These are phyloP conservation scores for Eupithecia subfuscata DNA, from an alignment of 2,888 invertebrate genomes.

Conservation along the genomic window DNA sequence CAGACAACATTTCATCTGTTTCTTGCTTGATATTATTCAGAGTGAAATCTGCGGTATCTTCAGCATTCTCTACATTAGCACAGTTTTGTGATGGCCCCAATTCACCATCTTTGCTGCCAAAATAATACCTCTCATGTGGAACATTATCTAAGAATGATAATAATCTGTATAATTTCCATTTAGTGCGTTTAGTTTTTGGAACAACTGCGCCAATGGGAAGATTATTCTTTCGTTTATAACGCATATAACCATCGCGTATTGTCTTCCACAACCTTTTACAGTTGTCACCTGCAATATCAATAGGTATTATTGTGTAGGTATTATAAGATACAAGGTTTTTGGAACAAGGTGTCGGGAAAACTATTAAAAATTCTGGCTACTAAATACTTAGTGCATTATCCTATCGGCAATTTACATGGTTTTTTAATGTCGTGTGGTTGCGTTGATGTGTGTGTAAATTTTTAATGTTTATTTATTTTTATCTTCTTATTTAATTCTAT, in stretches of 20 bases:
- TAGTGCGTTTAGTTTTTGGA: neutral
- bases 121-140: neutral
- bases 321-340: no score
- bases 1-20: neutral
- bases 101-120: neutral
- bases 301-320: no score
- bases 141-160: neutral
- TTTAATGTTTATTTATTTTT: no score
- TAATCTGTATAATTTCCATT: slow-evolving; percentile 4
- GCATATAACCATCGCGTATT: neutral
- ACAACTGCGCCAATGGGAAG: neutral
- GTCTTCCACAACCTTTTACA: neutral
- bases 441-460: no score
- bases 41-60: neutral
- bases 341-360: no score
- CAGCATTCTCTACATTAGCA: neutral
- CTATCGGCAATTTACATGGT: no score
- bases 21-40: neutral
- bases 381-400: no score
- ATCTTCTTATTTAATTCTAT: no score
- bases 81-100: neutral
- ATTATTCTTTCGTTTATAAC: neutral
- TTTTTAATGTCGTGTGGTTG: no score
- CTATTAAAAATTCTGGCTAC: no score
- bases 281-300: neutral